These are phyloP conservation scores for Poliocrania exsul DNA, from an alignment of 2,797 vertebrate genomes.

Conservation along the genomic window DNA sequence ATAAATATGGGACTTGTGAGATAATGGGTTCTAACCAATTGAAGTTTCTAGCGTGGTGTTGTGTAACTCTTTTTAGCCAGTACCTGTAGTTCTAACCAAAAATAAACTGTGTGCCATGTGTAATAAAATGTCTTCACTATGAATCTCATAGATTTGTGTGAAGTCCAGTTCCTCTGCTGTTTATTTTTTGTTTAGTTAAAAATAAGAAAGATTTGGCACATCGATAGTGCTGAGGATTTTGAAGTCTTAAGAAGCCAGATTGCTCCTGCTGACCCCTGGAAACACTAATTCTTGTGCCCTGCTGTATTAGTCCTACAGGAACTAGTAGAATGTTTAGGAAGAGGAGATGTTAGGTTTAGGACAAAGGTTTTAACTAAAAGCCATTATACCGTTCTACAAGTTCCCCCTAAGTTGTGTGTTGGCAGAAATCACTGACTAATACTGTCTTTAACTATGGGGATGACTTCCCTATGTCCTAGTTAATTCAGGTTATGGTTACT, in stretches of 20 bases:
- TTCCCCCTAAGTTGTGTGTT: not conserved
- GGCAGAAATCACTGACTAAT: not conserved
- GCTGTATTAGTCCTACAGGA: not conserved
- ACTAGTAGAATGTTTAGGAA: not conserved
- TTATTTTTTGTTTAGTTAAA: not conserved
- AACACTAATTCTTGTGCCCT: not conserved
- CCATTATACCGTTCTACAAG: not conserved
- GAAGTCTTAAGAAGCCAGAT: not conserved
- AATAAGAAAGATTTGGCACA: not conserved
- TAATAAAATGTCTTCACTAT: no score
- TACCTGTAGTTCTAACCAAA: no score
- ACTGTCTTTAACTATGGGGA: not conserved
- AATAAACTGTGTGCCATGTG: no score
- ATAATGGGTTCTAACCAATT: no score
- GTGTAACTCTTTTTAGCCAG: no score
- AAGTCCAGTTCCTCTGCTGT: no score
- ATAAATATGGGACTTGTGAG: no score
- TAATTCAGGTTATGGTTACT: not conserved
- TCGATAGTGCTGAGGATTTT: not conserved
- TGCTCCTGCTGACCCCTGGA: not conserved
- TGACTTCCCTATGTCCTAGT: not conserved
- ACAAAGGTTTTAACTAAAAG: not conserved
- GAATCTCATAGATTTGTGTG: no score
- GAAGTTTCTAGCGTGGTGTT: no score
- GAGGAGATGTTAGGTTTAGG: not conserved